A percentile compares a stretch with the other conserved stretches of the same genome.
These are phyloP conservation scores for Drosophila rubida DNA, from an alignment of 2,888 invertebrate genomes.

Conservation along the genomic window DNA sequence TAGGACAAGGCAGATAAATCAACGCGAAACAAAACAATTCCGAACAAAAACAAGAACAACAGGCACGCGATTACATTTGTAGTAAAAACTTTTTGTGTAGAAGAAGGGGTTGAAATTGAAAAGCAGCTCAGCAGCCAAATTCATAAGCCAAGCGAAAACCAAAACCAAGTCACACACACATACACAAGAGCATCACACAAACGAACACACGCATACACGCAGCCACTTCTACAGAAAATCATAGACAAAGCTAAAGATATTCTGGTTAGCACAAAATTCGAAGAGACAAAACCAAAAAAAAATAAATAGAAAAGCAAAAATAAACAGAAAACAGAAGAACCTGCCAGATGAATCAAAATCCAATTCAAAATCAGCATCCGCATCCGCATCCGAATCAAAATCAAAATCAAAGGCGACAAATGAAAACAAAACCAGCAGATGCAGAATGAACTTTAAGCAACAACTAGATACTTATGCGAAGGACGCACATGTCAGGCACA, in stretches of 20 bases:
- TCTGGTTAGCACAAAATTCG: slow-evolving; percentile 42
- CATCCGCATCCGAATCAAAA: slow-evolving; percentile 52
- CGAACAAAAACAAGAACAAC: slow-evolving; percentile 46
- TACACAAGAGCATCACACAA: not conserved
- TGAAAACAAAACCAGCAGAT: slow-evolving; percentile 60
- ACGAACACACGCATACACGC: slow-evolving; percentile 1
- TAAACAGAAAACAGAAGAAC: slow-evolving; percentile 43
- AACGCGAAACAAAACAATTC: slow-evolving; percentile 61
- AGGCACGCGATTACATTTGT: slow-evolving; percentile 50
- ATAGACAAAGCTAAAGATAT: slow-evolving; percentile 54
- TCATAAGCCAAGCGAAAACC: slow-evolving; percentile 39
- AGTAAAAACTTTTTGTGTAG: slow-evolving; percentile 56
- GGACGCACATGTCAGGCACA: slow-evolving; percentile 44
- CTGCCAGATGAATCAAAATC: slow-evolving; percentile 54
- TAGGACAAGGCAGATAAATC: slow-evolving; percentile 73
- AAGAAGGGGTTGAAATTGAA: slow-evolving; percentile 65
- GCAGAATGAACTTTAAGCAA: slow-evolving; percentile 60
- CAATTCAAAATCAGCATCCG: slow-evolving; percentile 55
- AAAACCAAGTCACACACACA: slow-evolving; percentile 23
- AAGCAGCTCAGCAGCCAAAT: slow-evolving; percentile 59
- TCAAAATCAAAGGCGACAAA: slow-evolving; percentile 60
- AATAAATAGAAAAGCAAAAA: slow-evolving; percentile 19
- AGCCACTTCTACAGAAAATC: slow-evolving; percentile 16
- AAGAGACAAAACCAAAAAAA: slow-evolving; percentile 44
- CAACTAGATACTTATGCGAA: slow-evolving; percentile 21